Percentiles rank a stretch among this genome's conserved stretches.
Evolutionary conservation across 30 jellyfish, hydroid and myxozoan species (phyloP).

Genomic region (Phacellophora camtschatica): DNA sequence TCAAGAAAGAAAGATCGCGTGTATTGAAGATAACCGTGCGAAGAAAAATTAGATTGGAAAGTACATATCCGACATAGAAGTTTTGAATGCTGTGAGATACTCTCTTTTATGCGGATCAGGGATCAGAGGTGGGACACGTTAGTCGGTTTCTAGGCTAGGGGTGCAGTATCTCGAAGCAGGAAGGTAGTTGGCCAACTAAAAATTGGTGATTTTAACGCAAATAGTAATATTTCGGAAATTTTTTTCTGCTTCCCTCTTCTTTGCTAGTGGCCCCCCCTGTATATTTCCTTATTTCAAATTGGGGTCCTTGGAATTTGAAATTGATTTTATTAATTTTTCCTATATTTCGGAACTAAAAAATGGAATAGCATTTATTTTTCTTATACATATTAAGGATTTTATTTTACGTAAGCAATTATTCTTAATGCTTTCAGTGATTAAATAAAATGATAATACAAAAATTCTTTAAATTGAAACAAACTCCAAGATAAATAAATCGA

Average conservation of each 20-base stretch:
- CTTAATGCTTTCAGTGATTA: no score
- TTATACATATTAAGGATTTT: no score
- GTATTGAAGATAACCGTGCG: neutral
- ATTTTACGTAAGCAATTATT: no score
- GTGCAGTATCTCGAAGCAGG: neutral
- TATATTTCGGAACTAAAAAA: neutral
- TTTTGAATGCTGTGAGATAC: conserved; percentile 17
- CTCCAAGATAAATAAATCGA: no score
- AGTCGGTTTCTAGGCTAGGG: neutral
- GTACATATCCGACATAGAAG: conserved; percentile 11
- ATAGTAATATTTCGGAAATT: neutral
- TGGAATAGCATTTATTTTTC: neutral
- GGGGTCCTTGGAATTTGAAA: neutral
- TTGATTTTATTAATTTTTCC: neutral
- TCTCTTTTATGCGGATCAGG: no score
- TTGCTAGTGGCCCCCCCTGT: neutral
- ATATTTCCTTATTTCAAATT: no score
- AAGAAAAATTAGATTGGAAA: neutral
- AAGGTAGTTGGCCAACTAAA: neutral
- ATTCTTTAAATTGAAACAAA: no score
- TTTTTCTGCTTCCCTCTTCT: neutral
- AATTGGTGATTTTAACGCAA: neutral
- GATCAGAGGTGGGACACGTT: no score
- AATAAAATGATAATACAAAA: no score
- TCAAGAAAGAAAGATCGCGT: conserved; percentile 4